These are phyloP conservation scores for Zeuzera pyrina DNA, from an alignment of 2,888 invertebrate genomes.

Conservation along the genomic window DNA sequence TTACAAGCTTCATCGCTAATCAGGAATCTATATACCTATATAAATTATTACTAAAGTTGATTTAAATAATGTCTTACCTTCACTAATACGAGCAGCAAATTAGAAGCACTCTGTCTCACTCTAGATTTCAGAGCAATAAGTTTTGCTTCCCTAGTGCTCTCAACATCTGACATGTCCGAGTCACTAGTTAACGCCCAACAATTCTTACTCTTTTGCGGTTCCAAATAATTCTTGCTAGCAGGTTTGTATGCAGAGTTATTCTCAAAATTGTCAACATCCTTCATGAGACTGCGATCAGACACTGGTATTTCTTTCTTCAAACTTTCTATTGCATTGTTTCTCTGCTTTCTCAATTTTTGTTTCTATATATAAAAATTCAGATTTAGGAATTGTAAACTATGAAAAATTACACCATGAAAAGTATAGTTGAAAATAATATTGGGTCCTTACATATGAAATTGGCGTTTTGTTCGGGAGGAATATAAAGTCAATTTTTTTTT, in stretches of 20 bases:
- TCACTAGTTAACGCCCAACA: slow-evolving; percentile 73
- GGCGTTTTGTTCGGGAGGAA: too few relatives aligned
- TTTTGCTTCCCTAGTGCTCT: slow-evolving; percentile 66
- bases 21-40: too few relatives aligned
- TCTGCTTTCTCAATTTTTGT: slow-evolving; percentile 62
- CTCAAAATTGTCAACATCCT: slow-evolving; percentile 53
- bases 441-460: too few relatives aligned
- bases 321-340: slow-evolving; percentile 58
- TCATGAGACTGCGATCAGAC: slow-evolving; percentile 54
- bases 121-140: slow-evolving; percentile 68
- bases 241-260: slow-evolving; percentile 52
- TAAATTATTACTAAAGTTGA: too few relatives aligned
- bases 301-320: slow-evolving; percentile 63
- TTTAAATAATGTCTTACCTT: slow-evolving; percentile 56
- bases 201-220: slow-evolving; percentile 36
- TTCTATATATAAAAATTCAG: too few relatives aligned
- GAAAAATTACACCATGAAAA: too few relatives aligned
- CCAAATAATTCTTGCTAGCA: slow-evolving; percentile 45
- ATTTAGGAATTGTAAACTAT: too few relatives aligned
- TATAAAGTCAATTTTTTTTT: not conserved
- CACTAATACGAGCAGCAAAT: slow-evolving; percentile 71
- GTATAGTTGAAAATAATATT: too few relatives aligned
- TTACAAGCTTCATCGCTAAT: too few relatives aligned
- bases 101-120: slow-evolving; percentile 78
- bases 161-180: slow-evolving; percentile 78